Conservation (phyloP, 2,888 invertebrate genomes). For the Phragmatobia fuliginosa region DNA sequence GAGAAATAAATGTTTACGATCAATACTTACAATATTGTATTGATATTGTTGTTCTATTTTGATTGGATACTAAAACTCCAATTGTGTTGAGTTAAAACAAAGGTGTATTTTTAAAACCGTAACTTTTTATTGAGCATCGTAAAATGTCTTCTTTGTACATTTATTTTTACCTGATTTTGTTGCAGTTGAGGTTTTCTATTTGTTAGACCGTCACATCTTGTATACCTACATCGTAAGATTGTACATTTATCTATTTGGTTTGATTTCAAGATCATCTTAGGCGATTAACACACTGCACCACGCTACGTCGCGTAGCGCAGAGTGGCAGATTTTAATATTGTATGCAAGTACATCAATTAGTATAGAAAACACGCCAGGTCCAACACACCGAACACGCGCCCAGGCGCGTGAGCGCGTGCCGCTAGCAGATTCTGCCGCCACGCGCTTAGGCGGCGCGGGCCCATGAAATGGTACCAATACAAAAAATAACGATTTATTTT, state of each 20-base stretch:
- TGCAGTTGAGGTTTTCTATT: conserved; percentile 12
- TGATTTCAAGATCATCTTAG: background rate
- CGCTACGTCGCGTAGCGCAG: too few relatives aligned
- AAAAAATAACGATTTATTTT: too few relatives aligned
- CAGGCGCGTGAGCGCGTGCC: too few relatives aligned
- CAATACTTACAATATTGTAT: conserved; percentile 17
- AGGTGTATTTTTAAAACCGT: conserved; percentile 45
- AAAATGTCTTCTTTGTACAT: conserved; percentile 35
- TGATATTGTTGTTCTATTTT: conserved; percentile 36
- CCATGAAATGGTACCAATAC: too few relatives aligned
- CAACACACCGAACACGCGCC: too few relatives aligned
- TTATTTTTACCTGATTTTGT: conserved; percentile 31
- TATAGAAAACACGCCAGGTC: too few relatives aligned
- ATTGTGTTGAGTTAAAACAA: conserved; percentile 39
- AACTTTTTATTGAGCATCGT: conserved; percentile 48
- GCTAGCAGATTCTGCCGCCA: too few relatives aligned
- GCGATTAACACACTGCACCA: too few relatives aligned
- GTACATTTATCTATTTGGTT: background rate
- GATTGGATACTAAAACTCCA: conserved; percentile 50
- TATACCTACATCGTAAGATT: too few relatives aligned
- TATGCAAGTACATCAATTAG: too few relatives aligned
- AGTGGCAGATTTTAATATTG: too few relatives aligned
- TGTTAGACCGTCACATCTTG: background rate
- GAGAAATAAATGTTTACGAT: conserved; percentile 46
- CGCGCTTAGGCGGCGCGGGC: too few relatives aligned